Base-by-base conservation (phyloP, 2,113 vertebrate species). In the Grus americana region DNA sequence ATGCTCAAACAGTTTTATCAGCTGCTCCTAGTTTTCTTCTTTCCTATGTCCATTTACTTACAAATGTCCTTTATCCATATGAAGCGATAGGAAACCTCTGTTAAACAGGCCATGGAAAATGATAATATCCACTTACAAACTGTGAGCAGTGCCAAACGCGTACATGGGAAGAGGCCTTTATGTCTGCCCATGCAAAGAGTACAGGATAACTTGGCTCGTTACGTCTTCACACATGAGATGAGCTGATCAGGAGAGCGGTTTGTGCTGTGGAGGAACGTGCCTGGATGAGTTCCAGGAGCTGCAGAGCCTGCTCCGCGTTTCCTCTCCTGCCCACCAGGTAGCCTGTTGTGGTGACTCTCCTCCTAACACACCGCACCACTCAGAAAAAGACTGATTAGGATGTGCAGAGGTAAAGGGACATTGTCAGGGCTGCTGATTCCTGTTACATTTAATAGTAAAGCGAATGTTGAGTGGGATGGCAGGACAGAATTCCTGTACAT, bases 1-100 rank as follows among this genome's bases (percentile, higher is more conserved):
- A 88, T 71, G 63, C 72, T 94, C 34, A 38, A 78, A 63, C 12
- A 29, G 14, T 86, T 93, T 96, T 76, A 50, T 95, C 61, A 50
- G 86, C 72, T 90, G 54, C 23, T 72, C 6, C 72, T 86, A 29
- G 12, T 67, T 89, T 93, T 86, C 49, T 71, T 71, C 66, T 79
- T 79, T 79, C 23, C 10, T 36, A 21, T 57, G 61, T 61, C 82
- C 52, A 21, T 75, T 90, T 46, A 32, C 79, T 90, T 67, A 49
- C 20, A 40, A 42, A 54, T 54, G 18, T 49, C 46, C 19, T 74
- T 78, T 47, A 49, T 83, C 36, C 49, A 11, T 61, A 50, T 18
- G 50, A 90, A 87, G 76, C 1, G 1, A 18, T 6, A 32, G 88
- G 32, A 90, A 92, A 83, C 26, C 57, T 61, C 36, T 68, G 22